Evolutionary conservation across 2,888 invertebrate genomes (phyloP).

Genomic region (Beris chalybata): DNA sequence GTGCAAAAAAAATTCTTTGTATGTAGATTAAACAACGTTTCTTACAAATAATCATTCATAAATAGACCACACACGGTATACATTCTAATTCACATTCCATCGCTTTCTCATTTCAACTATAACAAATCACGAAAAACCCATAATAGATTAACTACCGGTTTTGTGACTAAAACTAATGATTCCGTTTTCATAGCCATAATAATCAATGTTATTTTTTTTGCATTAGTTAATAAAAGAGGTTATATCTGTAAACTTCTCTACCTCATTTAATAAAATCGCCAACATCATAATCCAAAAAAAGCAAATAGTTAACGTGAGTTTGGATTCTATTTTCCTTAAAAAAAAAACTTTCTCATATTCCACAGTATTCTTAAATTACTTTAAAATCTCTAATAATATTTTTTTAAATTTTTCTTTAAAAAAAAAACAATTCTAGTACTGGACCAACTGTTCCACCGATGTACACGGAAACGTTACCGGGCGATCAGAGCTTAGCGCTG

Average conservation of each 20-base stretch:
- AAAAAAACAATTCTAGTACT: slow-evolving; percentile 46
- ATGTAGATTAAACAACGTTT: no score
- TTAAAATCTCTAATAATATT: slow-evolving; percentile 5
- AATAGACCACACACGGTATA: no score
- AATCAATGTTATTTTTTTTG: not conserved
- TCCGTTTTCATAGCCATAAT: not conserved
- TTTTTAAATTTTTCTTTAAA: slow-evolving; percentile 11
- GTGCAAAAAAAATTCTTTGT: no score
- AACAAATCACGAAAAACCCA: slow-evolving; percentile 14
- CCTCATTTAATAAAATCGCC: no score
- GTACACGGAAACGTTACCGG: slow-evolving; percentile 68
- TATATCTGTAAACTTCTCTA: no score
- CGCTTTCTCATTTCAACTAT: not conserved
- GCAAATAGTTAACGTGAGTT: slow-evolving; percentile 22
- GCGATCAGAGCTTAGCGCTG: slow-evolving; percentile 68
- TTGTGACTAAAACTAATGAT: slow-evolving; percentile 22
- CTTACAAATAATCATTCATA: no score
- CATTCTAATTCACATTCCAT: slow-evolving; percentile 3
- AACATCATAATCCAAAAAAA: no score
- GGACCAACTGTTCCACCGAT: slow-evolving; percentile 61
- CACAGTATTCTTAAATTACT: not conserved
- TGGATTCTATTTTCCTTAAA: slow-evolving; percentile 13
- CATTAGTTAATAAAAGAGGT: no score
- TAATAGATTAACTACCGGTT: slow-evolving; percentile 2
- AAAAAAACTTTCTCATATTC: slow-evolving; percentile 17